phyloP scores from a whole-genome alignment of 1,140 invertebrate species.

The Euborellia annulipes region DNA sequence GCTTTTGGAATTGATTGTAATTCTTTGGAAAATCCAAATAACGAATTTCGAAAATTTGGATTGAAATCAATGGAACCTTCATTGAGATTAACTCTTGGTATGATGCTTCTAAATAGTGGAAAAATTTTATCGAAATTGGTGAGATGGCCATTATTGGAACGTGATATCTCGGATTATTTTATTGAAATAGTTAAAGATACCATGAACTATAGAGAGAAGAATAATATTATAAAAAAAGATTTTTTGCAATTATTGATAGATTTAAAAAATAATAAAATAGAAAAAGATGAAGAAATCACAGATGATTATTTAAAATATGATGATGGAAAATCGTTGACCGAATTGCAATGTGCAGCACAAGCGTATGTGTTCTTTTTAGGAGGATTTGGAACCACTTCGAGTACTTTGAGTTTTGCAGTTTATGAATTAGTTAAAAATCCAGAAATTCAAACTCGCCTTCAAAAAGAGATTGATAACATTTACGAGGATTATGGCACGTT shows the following conservation, averaged over 20 bases:
- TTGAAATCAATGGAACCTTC: too few species aligned
- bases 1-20: constrained; percentile 17
- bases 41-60: constrained; percentile 21
- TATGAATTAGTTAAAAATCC: constrained; percentile 31
- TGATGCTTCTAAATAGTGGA: too few species aligned
- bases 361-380: constrained; percentile 30
- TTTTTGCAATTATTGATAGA: constrained; percentile 10
- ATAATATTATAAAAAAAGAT: constrained; percentile 7
- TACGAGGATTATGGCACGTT: constrained; percentile 17
- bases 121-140: background rate
- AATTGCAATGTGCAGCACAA: too few species aligned
- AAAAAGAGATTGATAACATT: constrained; percentile 27
- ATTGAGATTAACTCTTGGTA: too few species aligned
- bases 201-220: constrained; percentile 5
- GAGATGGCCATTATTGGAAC: background rate
- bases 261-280: constrained; percentile 6
- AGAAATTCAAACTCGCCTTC: constrained; percentile 28
- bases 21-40: constrained; percentile 23
- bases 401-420: constrained; percentile 24
- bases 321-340: too few species aligned
- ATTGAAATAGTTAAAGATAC: constrained; percentile 5
- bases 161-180: constrained; percentile 5
- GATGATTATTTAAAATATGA: too few species aligned
- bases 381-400: constrained; percentile 32
- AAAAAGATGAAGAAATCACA: constrained; percentile 9